phyloP scores from a whole-genome alignment of 2,888 invertebrate species.

The Trichopria drosophilae region DNA sequence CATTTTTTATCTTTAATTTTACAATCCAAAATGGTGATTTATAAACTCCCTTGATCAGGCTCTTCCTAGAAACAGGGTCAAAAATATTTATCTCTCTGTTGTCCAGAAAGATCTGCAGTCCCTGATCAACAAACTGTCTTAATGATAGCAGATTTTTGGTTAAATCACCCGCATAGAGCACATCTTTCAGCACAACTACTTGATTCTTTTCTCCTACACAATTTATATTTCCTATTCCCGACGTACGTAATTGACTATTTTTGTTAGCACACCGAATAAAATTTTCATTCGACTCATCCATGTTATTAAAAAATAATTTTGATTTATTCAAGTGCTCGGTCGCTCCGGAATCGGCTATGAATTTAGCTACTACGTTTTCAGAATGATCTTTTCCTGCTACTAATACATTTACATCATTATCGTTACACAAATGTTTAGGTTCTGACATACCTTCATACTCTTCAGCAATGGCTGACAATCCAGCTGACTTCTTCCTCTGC shows the following conservation, averaged over 20 bases:
- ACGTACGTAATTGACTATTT: slow-evolving; percentile 1
- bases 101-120: not conserved
- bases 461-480: not conserved
- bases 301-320: too few species aligned
- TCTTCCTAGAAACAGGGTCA: not conserved
- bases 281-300: not conserved
- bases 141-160: not conserved
- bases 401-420: not conserved
- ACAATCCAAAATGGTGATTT: too few species aligned
- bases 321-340: not conserved
- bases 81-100: not conserved
- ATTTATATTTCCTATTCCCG: not conserved
- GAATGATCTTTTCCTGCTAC: not conserved
- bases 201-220: not conserved
- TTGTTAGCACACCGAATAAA: not conserved
- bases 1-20: not conserved
- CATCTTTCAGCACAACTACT: not conserved
- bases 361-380: not conserved
- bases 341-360: slow-evolving; percentile 1
- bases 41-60: too few species aligned
- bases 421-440: not conserved
- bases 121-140: slow-evolving; percentile 3
- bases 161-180: not conserved
- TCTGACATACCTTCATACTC: slow-evolving; percentile 1
- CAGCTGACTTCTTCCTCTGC: not conserved